Evolutionary conservation across 2,888 invertebrate genomes (phyloP).

Genomic region (Tinea semifulvella): DNA sequence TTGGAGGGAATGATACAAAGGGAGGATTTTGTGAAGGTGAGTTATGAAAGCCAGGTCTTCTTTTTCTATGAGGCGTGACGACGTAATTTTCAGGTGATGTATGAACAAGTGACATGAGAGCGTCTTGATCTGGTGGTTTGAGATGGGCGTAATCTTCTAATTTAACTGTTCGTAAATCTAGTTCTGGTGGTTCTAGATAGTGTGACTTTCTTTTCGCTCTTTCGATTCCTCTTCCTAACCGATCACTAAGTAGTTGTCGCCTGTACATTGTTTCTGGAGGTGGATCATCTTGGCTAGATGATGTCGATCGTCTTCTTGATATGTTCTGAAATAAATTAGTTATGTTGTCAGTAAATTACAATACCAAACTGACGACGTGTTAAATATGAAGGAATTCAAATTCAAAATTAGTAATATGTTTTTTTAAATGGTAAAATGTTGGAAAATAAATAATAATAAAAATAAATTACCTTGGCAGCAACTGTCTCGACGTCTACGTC

Average conservation of each 20-base stretch:
- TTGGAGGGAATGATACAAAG: slow-evolving; percentile 83
- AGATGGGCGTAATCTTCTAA: slow-evolving; percentile 73
- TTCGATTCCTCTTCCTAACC: slow-evolving; percentile 69
- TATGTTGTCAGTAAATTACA: not conserved
- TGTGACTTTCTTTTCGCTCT: slow-evolving; percentile 70
- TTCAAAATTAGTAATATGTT: not conserved
- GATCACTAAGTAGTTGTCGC: slow-evolving; percentile 68
- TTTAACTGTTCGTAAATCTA: slow-evolving; percentile 71
- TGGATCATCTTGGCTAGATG: slow-evolving; percentile 60
- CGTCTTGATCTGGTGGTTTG: slow-evolving; percentile 74
- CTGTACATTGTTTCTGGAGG: slow-evolving; percentile 65
- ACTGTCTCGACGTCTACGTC: slow-evolving; percentile 64
- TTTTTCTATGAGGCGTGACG: slow-evolving; percentile 86
- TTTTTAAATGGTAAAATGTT: too few species aligned
- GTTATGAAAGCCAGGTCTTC: slow-evolving; percentile 87
- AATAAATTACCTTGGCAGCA: slow-evolving; percentile 52
- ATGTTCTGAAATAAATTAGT: slow-evolving; percentile 43
- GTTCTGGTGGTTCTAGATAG: slow-evolving; percentile 74
- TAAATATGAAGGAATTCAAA: not conserved
- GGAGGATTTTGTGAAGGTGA: slow-evolving; percentile 89
- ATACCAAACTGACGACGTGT: not conserved
- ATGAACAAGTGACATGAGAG: slow-evolving; percentile 72
- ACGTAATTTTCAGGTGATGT: slow-evolving; percentile 84
- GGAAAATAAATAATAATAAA: slow-evolving; percentile 1
- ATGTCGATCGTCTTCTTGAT: slow-evolving; percentile 54